These are phyloP conservation scores for Prochilodus magdalenae DNA, from an alignment of 2,113 vertebrate genomes.

Conservation along the genomic window DNA sequence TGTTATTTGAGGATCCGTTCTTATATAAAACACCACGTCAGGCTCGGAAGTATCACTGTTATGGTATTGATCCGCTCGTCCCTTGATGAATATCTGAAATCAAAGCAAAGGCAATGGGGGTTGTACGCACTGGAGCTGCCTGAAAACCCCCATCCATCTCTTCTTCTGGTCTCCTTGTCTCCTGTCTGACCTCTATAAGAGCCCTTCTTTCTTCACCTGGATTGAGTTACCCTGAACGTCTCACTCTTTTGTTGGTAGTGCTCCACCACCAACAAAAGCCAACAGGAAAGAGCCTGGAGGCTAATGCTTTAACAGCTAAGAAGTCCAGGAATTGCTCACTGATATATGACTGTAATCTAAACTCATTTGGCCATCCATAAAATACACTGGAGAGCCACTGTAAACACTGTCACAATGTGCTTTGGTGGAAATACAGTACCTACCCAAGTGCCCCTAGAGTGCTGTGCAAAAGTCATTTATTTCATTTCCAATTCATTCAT, in stretches of 20 bases:
- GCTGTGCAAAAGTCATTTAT: neutral
- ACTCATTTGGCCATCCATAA: slow-evolving; percentile 23
- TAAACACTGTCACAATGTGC: neutral
- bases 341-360: slow-evolving; percentile 32
- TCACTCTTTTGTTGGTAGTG: slow-evolving; percentile 30
- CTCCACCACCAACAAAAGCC: slow-evolving; percentile 20
- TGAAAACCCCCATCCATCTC: slow-evolving; percentile 56
- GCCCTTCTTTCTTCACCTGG: slow-evolving; percentile 52
- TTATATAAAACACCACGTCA: too few relatives aligned
- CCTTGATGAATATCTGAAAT: too few relatives aligned
- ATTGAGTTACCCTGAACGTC: slow-evolving; percentile 63
- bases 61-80: too few relatives aligned
- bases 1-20: too few relatives aligned
- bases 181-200: slow-evolving; percentile 59
- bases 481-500: neutral
- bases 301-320: slow-evolving; percentile 33
- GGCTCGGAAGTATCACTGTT: too few relatives aligned
- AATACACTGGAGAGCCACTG: slow-evolving; percentile 17
- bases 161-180: slow-evolving; percentile 53
- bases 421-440: neutral
- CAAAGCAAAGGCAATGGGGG: too few relatives aligned
- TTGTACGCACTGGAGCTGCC: slow-evolving; percentile 55
- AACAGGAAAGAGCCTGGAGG: slow-evolving; percentile 43
- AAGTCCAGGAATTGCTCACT: slow-evolving; percentile 26
- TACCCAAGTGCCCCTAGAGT: neutral